Evolutionary conservation across 2,113 vertebrate species (phyloP).

Genomic region (Thomomys bottae): DNA sequence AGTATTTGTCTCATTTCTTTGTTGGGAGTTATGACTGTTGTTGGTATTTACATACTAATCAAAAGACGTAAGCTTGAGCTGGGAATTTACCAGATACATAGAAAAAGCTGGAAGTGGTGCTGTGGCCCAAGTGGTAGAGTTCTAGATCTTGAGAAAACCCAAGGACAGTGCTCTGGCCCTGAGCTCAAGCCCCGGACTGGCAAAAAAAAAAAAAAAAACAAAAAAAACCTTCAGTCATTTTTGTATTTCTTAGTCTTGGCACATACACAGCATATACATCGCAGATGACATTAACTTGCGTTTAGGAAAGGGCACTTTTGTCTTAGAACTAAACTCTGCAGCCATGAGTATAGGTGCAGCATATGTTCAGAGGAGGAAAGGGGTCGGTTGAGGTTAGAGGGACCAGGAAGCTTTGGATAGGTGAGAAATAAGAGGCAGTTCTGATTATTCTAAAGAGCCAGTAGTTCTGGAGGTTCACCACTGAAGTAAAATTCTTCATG

Average conservation of each 20-base stretch:
- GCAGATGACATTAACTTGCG: neutral
- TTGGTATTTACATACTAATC: neutral
- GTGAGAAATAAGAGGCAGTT: neutral
- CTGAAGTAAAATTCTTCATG: no score
- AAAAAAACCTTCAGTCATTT: no score
- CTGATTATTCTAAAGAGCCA: no score
- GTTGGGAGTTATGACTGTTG: neutral
- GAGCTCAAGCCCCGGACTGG: no score
- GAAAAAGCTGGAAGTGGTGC: no score
- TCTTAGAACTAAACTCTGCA: neutral
- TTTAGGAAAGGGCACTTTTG: constrained; percentile 28
- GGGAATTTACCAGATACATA: no score
- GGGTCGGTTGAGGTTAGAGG: neutral
- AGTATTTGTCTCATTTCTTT: neutral
- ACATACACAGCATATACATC: neutral
- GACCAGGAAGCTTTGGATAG: neutral
- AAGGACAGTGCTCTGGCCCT: no score
- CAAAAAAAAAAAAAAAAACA: no score
- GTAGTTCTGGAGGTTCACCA: no score
- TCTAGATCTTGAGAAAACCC: no score
- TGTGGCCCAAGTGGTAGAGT: no score
- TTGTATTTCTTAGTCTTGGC: neutral
- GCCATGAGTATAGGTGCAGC: neutral
- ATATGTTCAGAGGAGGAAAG: neutral
- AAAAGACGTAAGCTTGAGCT: no score